Evolutionary conservation across 2,797 vertebrate genomes (phyloP).

Genomic region (Tadarida brasiliensis): DNA sequence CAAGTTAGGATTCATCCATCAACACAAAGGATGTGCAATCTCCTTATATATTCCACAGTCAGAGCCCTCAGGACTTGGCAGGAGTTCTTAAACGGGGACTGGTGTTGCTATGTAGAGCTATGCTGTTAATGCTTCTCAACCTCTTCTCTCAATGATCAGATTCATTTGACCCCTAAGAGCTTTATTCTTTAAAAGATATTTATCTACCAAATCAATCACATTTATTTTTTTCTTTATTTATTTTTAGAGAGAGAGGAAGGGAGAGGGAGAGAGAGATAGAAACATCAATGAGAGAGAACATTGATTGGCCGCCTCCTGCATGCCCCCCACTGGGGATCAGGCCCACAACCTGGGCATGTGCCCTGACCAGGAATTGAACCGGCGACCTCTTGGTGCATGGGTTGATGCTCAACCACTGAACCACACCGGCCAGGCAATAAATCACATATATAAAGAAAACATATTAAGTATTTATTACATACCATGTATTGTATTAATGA

Average conservation of each 20-base stretch:
- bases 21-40: not conserved
- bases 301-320: too few species aligned
- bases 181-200: conserved; percentile 19
- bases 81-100: not conserved
- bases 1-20: not conserved
- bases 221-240: not conserved
- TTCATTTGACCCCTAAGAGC: not conserved
- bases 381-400: too few species aligned
- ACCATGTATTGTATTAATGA: not conserved
- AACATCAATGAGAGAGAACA: too few species aligned
- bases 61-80: not conserved
- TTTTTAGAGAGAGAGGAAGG: too few species aligned
- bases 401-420: too few species aligned
- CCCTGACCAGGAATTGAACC: too few species aligned
- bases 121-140: not conserved
- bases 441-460: not conserved
- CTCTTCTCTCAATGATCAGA: not conserved
- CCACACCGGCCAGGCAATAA: too few species aligned
- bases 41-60: not conserved
- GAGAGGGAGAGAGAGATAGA: too few species aligned
- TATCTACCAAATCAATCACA: conserved; percentile 8
- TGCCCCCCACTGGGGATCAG: too few species aligned
- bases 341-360: too few species aligned
- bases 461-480: conserved; percentile 33
- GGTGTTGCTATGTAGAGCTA: not conserved